Percentiles rank a stretch among this genome's conserved stretches.
These are phyloP conservation scores for Apamea monoglypha DNA, from an alignment of 2,888 invertebrate genomes.

Conservation along the genomic window DNA sequence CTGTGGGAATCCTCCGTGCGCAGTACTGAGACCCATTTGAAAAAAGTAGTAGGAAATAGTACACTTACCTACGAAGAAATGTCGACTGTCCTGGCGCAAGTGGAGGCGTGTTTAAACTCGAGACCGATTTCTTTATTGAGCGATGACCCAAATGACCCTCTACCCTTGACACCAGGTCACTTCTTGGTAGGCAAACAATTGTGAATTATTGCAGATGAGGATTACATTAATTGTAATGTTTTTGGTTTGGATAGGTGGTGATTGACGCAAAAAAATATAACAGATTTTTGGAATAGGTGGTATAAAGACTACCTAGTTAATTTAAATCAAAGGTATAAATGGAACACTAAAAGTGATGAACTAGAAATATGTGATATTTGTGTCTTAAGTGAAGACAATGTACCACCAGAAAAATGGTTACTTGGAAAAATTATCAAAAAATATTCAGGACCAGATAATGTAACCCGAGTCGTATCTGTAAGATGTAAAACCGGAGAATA, in stretches of 20 bases:
- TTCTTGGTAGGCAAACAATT: slow-evolving; percentile 3
- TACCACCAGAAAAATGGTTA: not conserved
- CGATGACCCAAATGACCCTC: too few species aligned
- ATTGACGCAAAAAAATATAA: not conserved
- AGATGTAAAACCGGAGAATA: too few species aligned
- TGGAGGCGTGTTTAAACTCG: not conserved
- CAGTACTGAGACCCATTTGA: not conserved
- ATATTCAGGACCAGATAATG: not conserved
- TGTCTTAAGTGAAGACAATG: not conserved
- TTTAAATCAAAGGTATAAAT: not conserved
- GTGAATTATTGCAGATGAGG: not conserved
- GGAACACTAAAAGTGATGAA: not conserved
- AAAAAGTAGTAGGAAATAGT: not conserved
- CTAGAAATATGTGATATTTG: not conserved
- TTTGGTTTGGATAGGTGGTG: not conserved
- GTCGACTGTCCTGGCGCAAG: not conserved
- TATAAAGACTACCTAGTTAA: not conserved
- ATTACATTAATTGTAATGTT: not conserved
- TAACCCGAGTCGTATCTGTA: too few species aligned
- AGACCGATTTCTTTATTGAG: not conserved
- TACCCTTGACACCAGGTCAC: not conserved
- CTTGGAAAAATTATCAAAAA: not conserved
- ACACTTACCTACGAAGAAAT: not conserved
- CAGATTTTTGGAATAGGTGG: not conserved
- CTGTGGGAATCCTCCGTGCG: not conserved